phyloP scores from a whole-genome alignment of 2,113 vertebrate species.

The Hassar affinis region DNA sequence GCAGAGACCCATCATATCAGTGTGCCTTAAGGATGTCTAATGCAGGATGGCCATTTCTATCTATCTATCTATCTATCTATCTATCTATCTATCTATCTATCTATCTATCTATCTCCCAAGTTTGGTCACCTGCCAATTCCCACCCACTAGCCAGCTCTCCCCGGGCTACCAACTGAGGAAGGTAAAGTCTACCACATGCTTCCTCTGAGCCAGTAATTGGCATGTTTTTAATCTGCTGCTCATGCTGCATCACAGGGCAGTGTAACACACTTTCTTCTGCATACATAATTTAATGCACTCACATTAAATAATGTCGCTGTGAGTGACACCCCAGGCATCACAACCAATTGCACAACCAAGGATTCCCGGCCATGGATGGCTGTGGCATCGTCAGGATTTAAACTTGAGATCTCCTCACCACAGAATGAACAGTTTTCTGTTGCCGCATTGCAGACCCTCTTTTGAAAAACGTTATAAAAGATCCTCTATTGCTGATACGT shows the following conservation, averaged over 20 bases:
- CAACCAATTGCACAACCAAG: neutral
- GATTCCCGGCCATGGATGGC: neutral
- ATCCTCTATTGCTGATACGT: neutral
- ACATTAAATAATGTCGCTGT: neutral
- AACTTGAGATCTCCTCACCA: neutral
- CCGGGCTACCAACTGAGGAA: neutral
- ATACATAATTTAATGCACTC: neutral
- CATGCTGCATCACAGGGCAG: slow-evolving; percentile 4
- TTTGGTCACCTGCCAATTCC: neutral
- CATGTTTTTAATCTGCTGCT: neutral
- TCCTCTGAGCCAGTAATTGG: neutral
- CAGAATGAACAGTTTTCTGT: neutral
- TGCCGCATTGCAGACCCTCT: neutral
- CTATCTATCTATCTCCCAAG: neutral
- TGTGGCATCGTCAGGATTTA: neutral
- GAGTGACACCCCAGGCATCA: neutral
- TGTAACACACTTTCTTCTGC: neutral
- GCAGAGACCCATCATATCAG: neutral
- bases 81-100: no score
- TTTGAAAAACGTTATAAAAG: neutral
- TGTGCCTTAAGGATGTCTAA: neutral
- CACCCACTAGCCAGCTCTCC: neutral
- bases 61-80: no score
- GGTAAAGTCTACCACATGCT: neutral
- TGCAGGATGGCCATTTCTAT: neutral